A percentile compares a stretch with the other conserved stretches of the same genome.
Evolutionary conservation across 1,140 invertebrate species (phyloP).

Genomic region (Campoletis sonorensis): DNA sequence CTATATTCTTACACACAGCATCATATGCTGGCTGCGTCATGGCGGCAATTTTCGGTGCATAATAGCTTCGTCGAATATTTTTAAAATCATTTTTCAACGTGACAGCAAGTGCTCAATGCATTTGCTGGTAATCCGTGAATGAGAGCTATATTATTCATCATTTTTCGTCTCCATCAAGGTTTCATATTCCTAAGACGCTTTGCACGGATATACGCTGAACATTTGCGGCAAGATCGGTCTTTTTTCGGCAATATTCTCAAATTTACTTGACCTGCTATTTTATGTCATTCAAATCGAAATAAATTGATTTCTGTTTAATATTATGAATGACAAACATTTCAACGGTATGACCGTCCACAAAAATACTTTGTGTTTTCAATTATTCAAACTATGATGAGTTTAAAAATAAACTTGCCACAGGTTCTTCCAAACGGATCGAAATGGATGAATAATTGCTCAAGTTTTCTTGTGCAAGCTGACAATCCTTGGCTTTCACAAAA

Average conservation of each 20-base stretch:
- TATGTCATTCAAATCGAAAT: too few relatives aligned
- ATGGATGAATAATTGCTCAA: too few relatives aligned
- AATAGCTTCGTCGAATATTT: conserved; percentile 40
- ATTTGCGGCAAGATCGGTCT: neutral
- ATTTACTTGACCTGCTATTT: too few relatives aligned
- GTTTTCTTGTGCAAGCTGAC: too few relatives aligned
- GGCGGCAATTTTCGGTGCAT: conserved; percentile 68
- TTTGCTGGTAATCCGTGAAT: neutral
- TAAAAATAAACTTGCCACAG: neutral
- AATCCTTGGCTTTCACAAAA: neutral
- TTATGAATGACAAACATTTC: neutral
- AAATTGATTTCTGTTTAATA: neutral
- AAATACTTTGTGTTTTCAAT: neutral
- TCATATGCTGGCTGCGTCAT: conserved; percentile 58
- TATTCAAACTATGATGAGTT: too few relatives aligned
- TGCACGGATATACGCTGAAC: too few relatives aligned
- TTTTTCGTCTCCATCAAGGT: too few relatives aligned
- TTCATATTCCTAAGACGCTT: too few relatives aligned
- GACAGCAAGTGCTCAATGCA: too few relatives aligned
- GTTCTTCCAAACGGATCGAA: too few relatives aligned
- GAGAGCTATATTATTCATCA: too few relatives aligned
- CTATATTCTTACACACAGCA: neutral
- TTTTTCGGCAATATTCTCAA: neutral
- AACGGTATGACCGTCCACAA: too few relatives aligned
- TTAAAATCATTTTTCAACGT: conserved; percentile 6